Percentiles rank a stretch among this genome's conserved stretches.
Conservation (phyloP, 2,797 vertebrate genomes). For the Takifugu rubripes region DNA sequence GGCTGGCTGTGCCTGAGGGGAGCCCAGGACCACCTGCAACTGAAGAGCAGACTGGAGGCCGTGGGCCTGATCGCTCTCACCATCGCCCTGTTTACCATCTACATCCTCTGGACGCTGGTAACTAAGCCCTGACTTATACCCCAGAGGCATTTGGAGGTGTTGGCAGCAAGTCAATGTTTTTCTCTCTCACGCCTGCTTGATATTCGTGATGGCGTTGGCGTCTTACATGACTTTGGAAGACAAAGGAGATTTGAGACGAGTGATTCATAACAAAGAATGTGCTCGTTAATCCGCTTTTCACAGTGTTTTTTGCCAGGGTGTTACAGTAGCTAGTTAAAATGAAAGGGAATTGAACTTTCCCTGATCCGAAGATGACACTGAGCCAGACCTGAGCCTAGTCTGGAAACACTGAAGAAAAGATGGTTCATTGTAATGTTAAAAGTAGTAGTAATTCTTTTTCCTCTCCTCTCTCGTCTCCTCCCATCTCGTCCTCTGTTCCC, state of each 20-base stretch:
- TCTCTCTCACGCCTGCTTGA: not conserved
- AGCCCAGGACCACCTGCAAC: conserved; percentile 93
- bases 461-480: not conserved
- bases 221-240: not conserved
- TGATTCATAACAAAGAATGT: not conserved
- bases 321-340: not conserved
- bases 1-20: conserved; percentile 96
- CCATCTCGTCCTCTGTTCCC: conserved; percentile 1
- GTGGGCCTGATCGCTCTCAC: conserved; percentile 79
- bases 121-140: conserved; percentile 26
- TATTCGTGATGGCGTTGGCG: not conserved
- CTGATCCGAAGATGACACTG: too few species aligned
- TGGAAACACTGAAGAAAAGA: too few species aligned
- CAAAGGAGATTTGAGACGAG: not conserved
- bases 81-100: conserved; percentile 76
- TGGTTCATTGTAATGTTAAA: conserved; percentile 9
- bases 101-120: conserved; percentile 91
- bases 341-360: too few species aligned
- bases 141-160: not conserved
- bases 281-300: not conserved
- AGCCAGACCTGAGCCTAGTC: too few species aligned
- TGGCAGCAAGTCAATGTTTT: not conserved
- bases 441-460: conserved; percentile 30
- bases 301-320: conserved; percentile 6
- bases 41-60: conserved; percentile 93